phyloP scores from a whole-genome alignment of 2,888 invertebrate species.

The Prenolepis imparis region DNA sequence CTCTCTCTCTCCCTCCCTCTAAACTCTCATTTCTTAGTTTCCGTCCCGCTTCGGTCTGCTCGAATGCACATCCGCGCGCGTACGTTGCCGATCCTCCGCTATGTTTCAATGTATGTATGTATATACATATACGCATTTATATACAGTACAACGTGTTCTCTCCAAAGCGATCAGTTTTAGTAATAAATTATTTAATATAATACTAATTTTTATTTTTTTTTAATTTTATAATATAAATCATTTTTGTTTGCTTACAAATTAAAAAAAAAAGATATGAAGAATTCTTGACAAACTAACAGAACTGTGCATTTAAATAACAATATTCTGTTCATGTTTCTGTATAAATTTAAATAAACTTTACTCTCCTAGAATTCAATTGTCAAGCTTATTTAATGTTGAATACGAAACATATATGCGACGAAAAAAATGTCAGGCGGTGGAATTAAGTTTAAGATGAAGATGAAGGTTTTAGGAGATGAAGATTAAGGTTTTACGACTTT shows the following conservation, averaged over 20 bases:
- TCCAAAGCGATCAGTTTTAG: neutral
- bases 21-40: constrained; percentile 61
- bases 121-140: too few relatives aligned
- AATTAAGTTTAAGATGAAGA: neutral
- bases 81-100: constrained; percentile 12
- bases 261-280: neutral
- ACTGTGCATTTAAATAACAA: neutral
- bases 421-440: neutral
- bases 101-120: neutral
- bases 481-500: neutral
- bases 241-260: neutral
- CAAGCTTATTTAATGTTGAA: neutral
- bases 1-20: constrained; percentile 11
- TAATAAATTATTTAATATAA: neutral
- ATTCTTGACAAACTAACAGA: neutral
- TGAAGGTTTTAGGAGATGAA: neutral
- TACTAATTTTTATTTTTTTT: too few relatives aligned
- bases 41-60: constrained; percentile 40
- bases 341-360: neutral
- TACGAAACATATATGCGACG: neutral
- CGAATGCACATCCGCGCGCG: constrained; percentile 35
- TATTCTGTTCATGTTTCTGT: neutral
- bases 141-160: neutral
- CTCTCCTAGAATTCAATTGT: constrained; percentile 7
- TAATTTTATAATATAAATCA: neutral